Evolutionary conservation across 2,888 invertebrate genomes (phyloP).

Genomic region (Microctonus hyperodae): DNA sequence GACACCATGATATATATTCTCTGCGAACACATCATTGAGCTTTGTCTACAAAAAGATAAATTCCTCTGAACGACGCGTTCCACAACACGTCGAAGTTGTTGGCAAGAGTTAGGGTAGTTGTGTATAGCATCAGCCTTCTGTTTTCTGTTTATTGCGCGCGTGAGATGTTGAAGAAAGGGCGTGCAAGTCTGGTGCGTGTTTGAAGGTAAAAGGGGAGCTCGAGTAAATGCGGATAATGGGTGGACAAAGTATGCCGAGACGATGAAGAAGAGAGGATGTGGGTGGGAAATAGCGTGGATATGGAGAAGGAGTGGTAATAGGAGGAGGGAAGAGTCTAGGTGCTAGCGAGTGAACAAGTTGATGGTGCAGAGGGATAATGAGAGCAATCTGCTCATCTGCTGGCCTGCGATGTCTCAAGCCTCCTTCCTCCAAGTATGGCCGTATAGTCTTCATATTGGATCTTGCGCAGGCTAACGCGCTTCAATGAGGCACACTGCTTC

Average conservation of each 20-base stretch:
- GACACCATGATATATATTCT: conserved; percentile 16
- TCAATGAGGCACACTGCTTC: conserved; percentile 22
- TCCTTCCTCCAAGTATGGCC: conserved; percentile 38
- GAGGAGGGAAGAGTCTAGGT: conserved; percentile 5
- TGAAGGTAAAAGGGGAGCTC: conserved; percentile 28
- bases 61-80: conserved; percentile 25
- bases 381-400: conserved; percentile 52
- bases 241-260: conserved; percentile 26
- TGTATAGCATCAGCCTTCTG: conserved; percentile 36
- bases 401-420: conserved; percentile 48
- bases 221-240: conserved; percentile 33
- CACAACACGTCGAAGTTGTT: conserved; percentile 14
- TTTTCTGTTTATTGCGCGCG: conserved; percentile 47
- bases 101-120: conserved; percentile 3
- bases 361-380: conserved; percentile 50
- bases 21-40: background rate
- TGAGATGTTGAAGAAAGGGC: conserved; percentile 28
- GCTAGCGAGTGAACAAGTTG: conserved; percentile 47
- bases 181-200: conserved; percentile 4
- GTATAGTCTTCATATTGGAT: conserved; percentile 23
- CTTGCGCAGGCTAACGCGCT: conserved; percentile 26
- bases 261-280: conserved; percentile 42
- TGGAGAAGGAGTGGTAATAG: background rate
- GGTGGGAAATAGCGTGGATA: conserved; percentile 30
- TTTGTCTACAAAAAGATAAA: conserved; percentile 18